Evolutionary conservation across 2,113 vertebrate genomes (phyloP), one percentile per base, ranked within the genome.

Genomic region (Leuciscus idus): DNA sequence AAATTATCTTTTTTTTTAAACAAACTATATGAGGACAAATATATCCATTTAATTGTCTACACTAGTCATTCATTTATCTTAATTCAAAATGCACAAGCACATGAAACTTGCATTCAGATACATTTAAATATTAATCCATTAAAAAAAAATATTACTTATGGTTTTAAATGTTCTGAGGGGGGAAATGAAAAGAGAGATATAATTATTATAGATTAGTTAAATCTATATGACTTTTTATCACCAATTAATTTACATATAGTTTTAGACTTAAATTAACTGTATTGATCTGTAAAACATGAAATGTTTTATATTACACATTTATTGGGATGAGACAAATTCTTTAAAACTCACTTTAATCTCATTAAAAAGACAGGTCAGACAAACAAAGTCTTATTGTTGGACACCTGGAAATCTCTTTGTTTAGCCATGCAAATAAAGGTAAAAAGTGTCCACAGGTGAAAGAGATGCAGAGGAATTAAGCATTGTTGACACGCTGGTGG

Each of bases 341-440:
- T 92, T 92, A 90, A 90, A 88, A 75, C 79, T 33, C 75, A 28
- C 77, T 81, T 86, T 91, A 90, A 93, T 92, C 90, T 93, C 90
- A 79, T 91, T 84, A 78, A 84, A 75, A 64, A 12, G 11, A 26
- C 23, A 62, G 7, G 59, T 59, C 11, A 28, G 30, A 85, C 75
- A 55, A 92, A 91, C 70, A 87, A 86, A 83, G 50, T 90, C 89
- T 78, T 87, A 92, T 81, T 92, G 89, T 81, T 92, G 88, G 30
- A 33, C 30, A 33, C 50, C 75, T 89, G 57, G 57, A 80, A 48
- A 28, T 80, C 1, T 10, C 12, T 26, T 46, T 43, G 36, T 80
- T 62, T 81, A 39, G 6, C 2, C 78, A 33, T 33, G 33, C 33
- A 46, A 62, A 81, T 64, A 64, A 9, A 64, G 7, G 23, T 64